These are phyloP conservation scores for Calameuta pallipes DNA, from an alignment of 2,888 invertebrate genomes.

Conservation along the genomic window DNA sequence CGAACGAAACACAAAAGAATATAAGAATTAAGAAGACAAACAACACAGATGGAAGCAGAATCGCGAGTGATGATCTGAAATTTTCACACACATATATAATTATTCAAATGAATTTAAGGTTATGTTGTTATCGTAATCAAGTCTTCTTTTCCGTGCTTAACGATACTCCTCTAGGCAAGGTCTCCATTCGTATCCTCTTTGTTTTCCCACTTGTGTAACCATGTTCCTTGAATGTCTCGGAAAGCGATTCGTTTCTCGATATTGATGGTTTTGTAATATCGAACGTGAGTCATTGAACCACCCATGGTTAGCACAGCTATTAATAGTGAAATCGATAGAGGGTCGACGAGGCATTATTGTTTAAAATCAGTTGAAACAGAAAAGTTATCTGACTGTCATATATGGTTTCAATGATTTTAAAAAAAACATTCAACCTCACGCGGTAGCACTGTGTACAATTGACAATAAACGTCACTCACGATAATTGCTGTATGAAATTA, in stretches of 20 bases:
- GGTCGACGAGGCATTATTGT: slow-evolving; percentile 16
- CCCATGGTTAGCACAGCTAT: slow-evolving; percentile 3
- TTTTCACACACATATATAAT: neutral
- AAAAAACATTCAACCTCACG: neutral
- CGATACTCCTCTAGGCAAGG: neutral
- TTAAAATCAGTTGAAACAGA: neutral
- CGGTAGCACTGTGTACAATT: neutral
- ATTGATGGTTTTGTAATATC: neutral
- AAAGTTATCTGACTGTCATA: neutral
- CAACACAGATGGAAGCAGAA: neutral
- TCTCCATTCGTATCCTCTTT: too few relatives aligned
- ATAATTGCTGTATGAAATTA: neutral
- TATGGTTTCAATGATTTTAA: neutral
- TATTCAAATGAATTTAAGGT: neutral
- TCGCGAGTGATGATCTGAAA: neutral
- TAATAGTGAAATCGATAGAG: slow-evolving; percentile 24
- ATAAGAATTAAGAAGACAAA: neutral
- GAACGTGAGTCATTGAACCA: neutral
- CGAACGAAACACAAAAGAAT: neutral
- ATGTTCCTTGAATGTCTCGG: neutral
- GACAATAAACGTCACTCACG: neutral
- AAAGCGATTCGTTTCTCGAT: neutral
- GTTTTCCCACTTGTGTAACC: neutral
- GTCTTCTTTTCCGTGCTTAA: neutral
- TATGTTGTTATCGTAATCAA: neutral